Conservation (phyloP, 2,797 vertebrate species). For the Lithobates pipiens region DNA sequence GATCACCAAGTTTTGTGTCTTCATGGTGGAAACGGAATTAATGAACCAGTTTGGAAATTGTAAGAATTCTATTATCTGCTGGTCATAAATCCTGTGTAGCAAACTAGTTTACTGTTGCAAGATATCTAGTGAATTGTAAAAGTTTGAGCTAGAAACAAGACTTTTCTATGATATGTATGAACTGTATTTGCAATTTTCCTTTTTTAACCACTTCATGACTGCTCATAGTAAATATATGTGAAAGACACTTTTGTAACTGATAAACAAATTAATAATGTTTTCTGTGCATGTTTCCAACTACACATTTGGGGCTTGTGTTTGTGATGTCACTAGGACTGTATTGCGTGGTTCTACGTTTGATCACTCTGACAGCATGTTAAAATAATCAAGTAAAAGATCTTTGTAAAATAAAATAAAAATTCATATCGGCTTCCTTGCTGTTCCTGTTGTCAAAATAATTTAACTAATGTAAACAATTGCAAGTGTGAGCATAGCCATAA, state of each 20-base stretch:
- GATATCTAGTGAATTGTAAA: conserved; percentile 41
- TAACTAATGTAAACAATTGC: too few species aligned
- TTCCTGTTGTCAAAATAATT: too few species aligned
- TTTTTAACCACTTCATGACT: background rate
- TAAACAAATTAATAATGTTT: background rate
- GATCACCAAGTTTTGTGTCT: conserved; percentile 53
- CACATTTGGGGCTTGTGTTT: too few species aligned
- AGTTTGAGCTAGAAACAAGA: conserved; percentile 23
- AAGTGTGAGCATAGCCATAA: too few species aligned
- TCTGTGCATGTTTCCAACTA: too few species aligned
- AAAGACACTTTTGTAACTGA: background rate
- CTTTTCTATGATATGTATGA: background rate
- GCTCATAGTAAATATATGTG: background rate
- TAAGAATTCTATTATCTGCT: conserved; percentile 61
- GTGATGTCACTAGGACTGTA: too few species aligned
- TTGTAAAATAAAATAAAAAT: too few species aligned
- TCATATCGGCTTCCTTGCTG: too few species aligned
- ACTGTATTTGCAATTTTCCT: background rate
- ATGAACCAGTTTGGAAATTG: conserved; percentile 59
- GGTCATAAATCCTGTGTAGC: conserved; percentile 50
- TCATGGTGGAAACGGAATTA: conserved; percentile 52
- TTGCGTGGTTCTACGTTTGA: too few species aligned
- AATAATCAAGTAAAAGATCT: too few species aligned
- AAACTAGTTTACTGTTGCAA: conserved; percentile 51
- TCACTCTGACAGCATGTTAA: too few species aligned